Evolutionary conservation across 2,888 invertebrate species (phyloP), one percentile per base, ranked within the genome.

Genomic region (Augochlorella aurata): DNA sequence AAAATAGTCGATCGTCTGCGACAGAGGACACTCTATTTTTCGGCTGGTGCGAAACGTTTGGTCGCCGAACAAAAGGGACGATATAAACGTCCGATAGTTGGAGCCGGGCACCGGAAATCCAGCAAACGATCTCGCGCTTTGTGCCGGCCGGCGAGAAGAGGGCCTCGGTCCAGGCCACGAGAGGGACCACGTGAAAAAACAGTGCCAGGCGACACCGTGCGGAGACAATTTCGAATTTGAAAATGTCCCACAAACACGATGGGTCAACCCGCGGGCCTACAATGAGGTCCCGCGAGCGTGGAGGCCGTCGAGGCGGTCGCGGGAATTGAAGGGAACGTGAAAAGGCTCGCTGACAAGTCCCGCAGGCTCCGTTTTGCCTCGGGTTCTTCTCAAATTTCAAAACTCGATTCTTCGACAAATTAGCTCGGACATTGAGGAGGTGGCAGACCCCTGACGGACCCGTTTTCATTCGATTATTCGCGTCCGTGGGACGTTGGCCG

Each of bases 331-430:
- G 77, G 73, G 82, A 81, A 80, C 81, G 83, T 91, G 91, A 91
- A 92, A 90, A 90, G 91, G 86, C 85, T 89, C 79, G 85, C 88
- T 88, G 89, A 91, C 88, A 86, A 86, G 87, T 87, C 82, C 79
- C 74, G 85, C 61, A 44, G 68, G 69, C 74, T 77, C 68, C 75
- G 72, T 69, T 52, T 70, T 47, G 54, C 52, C 81, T 74, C 52
- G 81, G 79, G 66, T 70, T 77, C 81, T 76, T 87, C 91, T 93
- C 91, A 86, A 90, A 90, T 92, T 93, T 92, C 92, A 88, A 90
- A 90, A 90, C 91, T 89, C 90, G 90, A 92, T 91, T 91, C 90
- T 88, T 87, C 82, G 84, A 82, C 74, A 90, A 91, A 92, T 93
- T 92, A 92, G 92, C 92, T 63, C 88, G 74, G 85, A 88, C 88